Conservation (phyloP, 2,113 vertebrate genomes). For the Egretta garzetta region DNA sequence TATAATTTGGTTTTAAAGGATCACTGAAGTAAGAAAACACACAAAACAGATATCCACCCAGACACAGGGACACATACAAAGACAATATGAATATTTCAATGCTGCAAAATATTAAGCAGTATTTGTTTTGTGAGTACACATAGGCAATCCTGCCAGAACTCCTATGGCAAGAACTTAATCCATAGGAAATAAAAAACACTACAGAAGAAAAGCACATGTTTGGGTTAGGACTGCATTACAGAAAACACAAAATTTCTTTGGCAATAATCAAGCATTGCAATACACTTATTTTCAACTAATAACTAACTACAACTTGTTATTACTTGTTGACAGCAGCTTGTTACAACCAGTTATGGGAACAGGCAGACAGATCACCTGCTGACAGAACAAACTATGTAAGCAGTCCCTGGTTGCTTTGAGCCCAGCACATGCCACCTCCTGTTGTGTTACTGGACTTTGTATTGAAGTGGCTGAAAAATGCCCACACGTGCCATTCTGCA, state of each 20-base stretch:
- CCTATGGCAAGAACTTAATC: not conserved
- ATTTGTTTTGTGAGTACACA: not conserved
- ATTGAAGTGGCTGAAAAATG: not conserved
- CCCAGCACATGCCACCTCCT: not conserved
- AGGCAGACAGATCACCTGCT: not conserved
- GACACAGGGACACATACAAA: not conserved
- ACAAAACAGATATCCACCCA: not conserved
- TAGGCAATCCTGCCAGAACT: not conserved
- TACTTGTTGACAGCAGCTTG: not conserved
- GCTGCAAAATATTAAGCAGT: not conserved
- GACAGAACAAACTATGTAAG: not conserved
- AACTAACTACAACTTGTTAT: not conserved
- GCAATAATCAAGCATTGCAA: not conserved
- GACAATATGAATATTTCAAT: not conserved
- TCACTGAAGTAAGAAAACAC: not conserved
- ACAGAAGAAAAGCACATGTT: not conserved
- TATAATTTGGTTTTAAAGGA: not conserved
- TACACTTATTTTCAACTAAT: not conserved
- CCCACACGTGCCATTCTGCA: not conserved
- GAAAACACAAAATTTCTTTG: not conserved
- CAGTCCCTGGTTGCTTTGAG: not conserved
- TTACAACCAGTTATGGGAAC: not conserved
- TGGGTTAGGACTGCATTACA: not conserved
- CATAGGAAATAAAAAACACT: not conserved
- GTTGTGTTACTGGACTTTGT: not conserved